Conservation (phyloP, 2,888 invertebrate genomes). For the Ophonus ardosiacus region DNA sequence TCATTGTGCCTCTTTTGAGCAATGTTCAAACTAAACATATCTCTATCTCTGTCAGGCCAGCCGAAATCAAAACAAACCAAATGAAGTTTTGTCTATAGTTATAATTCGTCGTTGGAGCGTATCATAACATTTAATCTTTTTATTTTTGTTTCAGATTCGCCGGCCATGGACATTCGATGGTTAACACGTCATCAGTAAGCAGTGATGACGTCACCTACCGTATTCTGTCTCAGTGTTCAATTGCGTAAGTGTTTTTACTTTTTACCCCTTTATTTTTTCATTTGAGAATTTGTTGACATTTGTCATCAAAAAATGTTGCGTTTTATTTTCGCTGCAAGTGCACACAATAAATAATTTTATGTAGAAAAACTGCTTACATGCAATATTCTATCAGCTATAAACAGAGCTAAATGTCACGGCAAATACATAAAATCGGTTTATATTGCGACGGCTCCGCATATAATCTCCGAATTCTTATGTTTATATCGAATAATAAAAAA, state of each 20-base stretch:
- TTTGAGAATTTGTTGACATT: constrained; percentile 26
- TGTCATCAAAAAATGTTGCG: constrained; percentile 16
- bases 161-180: constrained; percentile 51
- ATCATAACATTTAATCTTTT: not conserved
- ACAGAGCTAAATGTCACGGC: constrained; percentile 20
- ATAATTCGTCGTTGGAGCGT: not conserved
- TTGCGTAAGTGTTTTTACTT: constrained; percentile 68
- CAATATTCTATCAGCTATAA: constrained; percentile 37
- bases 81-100: not conserved
- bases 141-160: constrained; percentile 19
- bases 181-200: constrained; percentile 59
- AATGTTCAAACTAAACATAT: no score
- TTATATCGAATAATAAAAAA: no score
- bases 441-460: not conserved
- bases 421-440: constrained; percentile 38
- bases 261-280: no score
- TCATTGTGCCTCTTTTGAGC: no score
- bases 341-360: constrained; percentile 42
- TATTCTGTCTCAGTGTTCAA: constrained; percentile 71
- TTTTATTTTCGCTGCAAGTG: constrained; percentile 27
- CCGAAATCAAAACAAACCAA: not conserved
- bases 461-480: no score
- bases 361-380: constrained; percentile 36
- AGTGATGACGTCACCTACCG: constrained; percentile 71
- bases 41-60: no score